Evolutionary conservation across 2,797 vertebrate genomes (phyloP).

Genomic region (Enteromius unitaeniatus): DNA sequence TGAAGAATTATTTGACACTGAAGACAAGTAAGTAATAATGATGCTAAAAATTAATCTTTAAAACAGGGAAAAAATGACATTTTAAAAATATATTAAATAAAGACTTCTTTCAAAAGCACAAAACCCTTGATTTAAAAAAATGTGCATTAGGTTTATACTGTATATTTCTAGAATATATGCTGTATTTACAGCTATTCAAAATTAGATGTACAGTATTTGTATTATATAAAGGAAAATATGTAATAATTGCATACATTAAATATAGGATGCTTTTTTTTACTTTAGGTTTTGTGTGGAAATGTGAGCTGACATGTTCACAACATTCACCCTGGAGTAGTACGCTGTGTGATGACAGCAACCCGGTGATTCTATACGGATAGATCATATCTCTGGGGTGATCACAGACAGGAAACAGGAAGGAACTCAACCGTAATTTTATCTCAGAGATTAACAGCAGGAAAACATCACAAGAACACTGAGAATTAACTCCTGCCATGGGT

Average conservation of each 20-base stretch:
- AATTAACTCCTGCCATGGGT: neutral
- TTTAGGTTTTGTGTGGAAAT: neutral
- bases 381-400: slow-evolving; percentile 25
- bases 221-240: too few relatives aligned
- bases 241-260: neutral
- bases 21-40: too few relatives aligned
- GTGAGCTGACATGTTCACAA: neutral
- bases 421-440: slow-evolving; percentile 15
- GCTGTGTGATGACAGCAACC: slow-evolving; percentile 2
- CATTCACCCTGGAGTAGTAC: neutral
- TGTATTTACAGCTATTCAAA: too few relatives aligned
- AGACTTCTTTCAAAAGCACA: neutral
- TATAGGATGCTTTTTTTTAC: neutral
- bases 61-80: too few relatives aligned
- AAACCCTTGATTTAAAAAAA: too few relatives aligned
- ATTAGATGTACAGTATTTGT: too few relatives aligned
- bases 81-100: slow-evolving; percentile 10
- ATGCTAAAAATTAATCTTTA: too few relatives aligned
- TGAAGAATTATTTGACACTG: too few relatives aligned
- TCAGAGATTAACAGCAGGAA: neutral
- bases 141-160: neutral
- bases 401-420: slow-evolving; percentile 12
- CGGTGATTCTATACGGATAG: slow-evolving; percentile 16
- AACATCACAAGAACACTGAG: slow-evolving; percentile 10
- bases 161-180: neutral